Evolutionary conservation across 2,797 vertebrate genomes (phyloP), one percentile per base, ranked within the genome.

Genomic region (Molossus alvarezi): DNA sequence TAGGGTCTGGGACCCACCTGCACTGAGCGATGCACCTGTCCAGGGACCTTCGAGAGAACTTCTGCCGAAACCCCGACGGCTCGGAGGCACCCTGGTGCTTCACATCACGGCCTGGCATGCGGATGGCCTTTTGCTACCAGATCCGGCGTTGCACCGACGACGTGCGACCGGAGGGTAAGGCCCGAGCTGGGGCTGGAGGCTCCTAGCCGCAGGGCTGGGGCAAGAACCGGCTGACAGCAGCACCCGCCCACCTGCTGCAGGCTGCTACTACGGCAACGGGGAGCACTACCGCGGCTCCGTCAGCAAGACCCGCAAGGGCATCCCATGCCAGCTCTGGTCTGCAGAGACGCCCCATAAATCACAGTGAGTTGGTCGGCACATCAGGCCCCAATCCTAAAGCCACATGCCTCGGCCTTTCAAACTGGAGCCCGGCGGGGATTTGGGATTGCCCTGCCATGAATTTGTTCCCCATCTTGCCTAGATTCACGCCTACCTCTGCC

Each of bases 71-170:
- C 97, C 99, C 99, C 0, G 99, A 99, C 0, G 99, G 99, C 23
- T 99, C 99, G 0, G 99, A 99, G 98, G 99, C 99, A 17, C 99
- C 99, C 0, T 99, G 99, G 99, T 99, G 99, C 97, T 99, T 99
- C 98, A 99, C 99, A 0, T 98, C 99, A 10, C 97, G 98, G 57
- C 89, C 98, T 0, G 98, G 98, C 20, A 93, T 99, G 98, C 99
- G 99, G 73, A 98, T 99, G 0, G 99, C 99, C 21, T 99, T 99
- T 94, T 99, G 99, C 97, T 98, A 99, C 97, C 99, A 99, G 98
- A 99, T 99, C 98, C 99, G 99, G 97, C 99, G 99, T 92, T 99
- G 99, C 83, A 96, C 98, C 0, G 99, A 99, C 0, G 99, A 99
- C 95, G 98, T 99, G 75, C 98, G 98, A 15, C 98, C 99, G 1